Evolutionary conservation across 2,888 invertebrate species (phyloP), one percentile per base, ranked within the genome.

Genomic region (Apodemia mormo): DNA sequence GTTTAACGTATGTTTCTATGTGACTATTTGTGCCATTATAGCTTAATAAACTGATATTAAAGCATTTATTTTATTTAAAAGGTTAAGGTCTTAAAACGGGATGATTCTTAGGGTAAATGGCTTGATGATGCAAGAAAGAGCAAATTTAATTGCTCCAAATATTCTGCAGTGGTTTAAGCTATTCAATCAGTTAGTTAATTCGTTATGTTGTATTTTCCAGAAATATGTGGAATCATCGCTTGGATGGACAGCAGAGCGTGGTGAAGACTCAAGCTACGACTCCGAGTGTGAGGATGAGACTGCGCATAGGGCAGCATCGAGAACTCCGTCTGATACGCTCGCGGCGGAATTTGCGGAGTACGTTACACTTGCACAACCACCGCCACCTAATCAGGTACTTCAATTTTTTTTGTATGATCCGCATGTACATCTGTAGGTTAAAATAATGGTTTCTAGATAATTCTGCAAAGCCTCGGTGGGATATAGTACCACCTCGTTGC

Each of bases 271-370:
- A 70, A 97, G 97, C 83, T 97, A 97, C 89, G 97, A 97, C 90
- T 97, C 97, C 30, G 97, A 97, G 86, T 96, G 95, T 82, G 96
- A 96, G 73, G 95, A 94, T 43, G 95, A 95, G 84, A 85, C 92
- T 65, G 87, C 93, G 49, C 97, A 97, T 87, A 95, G 96, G 76
- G 96, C 97, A 81, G 96, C 97, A 43, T 96, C 96, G 61, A 94
- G 97, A 74, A 97, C 97, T 2, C 95, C 96, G 40, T 97, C 97
- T 68, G 97, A 97, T 85, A 97, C 97, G 1, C 94, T 97, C 80
- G 96, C 96, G 12, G 97, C 96, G 4, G 97, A 97, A 89, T 97
- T 96, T 85, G 96, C 96, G 14, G 97, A 97, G 83, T 97, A 97
- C 85, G 96, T 97, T 78, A 96, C 96, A 68, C 91, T 95, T 67